Evolutionary conservation across 1,140 invertebrate species (phyloP), one percentile per base, ranked within the genome.

Genomic region (Onthophagus taurus): DNA sequence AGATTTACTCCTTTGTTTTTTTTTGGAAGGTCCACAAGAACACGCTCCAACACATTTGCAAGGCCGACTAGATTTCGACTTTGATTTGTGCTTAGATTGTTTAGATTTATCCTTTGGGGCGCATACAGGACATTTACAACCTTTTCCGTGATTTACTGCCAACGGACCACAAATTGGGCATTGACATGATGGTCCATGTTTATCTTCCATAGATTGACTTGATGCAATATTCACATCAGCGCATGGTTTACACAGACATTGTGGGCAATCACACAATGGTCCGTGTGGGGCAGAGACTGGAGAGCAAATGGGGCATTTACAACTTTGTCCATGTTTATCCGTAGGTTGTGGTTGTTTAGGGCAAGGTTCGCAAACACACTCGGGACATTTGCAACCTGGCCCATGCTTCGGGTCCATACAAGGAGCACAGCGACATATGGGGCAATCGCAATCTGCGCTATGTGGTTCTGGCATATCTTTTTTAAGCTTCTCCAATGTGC

Each of bases 401-500:
- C 14, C 14, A 13, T 33, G 31, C 9, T 3, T n/a, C 17, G 17
- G 18, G 8, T 37, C 35, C 1, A 12, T 37, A 23, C 35, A 37
- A 21, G 35, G 35, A 37, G 13, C 31, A 35, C 20, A 31, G 9
- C 20, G 18, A 18, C 45, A 47, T 17, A 12, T 29, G 8, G 38
- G 31, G 31, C 45, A 47, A 20, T 26, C 17, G 21, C 45, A 47
- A 9, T 19, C 31, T 5, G 34, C 14, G 8, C 33, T 18, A 39
- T 45, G 44, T 33, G 5, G 9, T 13, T 46, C 29, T 18, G 9
- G 19, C 35, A 37, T 7, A 37, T 19, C 11, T 21, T 21, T 6
- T 8, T 19, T 37, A 14, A n/a, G 13, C 35, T 21, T 12, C 9
- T 21, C 11, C 35, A 37, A 21, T 21, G 19, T 2, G 35, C 19